Conservation (phyloP, 2,113 vertebrate genomes). For the Salvelinus namaycush region DNA sequence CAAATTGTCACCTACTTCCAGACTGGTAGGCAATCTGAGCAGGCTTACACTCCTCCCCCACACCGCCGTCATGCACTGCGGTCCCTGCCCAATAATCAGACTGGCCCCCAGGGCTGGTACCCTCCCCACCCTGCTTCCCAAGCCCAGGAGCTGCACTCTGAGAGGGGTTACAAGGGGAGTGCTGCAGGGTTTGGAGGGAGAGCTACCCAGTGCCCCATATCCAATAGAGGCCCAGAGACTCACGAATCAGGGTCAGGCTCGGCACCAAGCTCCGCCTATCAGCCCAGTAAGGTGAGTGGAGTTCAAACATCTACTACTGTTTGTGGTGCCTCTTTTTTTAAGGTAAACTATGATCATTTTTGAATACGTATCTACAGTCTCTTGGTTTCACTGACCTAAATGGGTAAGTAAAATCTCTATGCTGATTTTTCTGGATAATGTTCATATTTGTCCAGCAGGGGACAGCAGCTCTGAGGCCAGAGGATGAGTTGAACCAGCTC, state of each 20-base stretch:
- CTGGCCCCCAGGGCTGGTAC: constrained; percentile 67
- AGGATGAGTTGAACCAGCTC: constrained; percentile 85
- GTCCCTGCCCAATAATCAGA: constrained; percentile 54
- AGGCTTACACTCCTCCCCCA: constrained; percentile 75
- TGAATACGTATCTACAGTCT: too few species aligned
- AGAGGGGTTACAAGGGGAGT: constrained; percentile 58
- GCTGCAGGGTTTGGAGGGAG: constrained; percentile 52
- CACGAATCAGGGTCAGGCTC: constrained; percentile 40
- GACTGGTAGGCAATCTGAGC: constrained; percentile 73
- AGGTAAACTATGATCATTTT: background rate
- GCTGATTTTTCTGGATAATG: background rate
- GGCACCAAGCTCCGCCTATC: constrained; percentile 55
- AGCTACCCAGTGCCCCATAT: constrained; percentile 46
- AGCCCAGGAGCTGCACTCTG: constrained; percentile 65
- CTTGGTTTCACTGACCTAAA: too few species aligned
- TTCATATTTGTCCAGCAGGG: constrained; percentile 56
- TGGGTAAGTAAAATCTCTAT: too few species aligned
- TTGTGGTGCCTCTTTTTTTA: too few species aligned
- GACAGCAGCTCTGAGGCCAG: constrained; percentile 66
- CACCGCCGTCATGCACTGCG: constrained; percentile 71
- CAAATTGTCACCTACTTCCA: constrained; percentile 83
- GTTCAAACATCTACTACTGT: too few species aligned
- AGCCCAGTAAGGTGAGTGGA: constrained; percentile 65
- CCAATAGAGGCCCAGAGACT: constrained; percentile 64
- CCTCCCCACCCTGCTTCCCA: constrained; percentile 53